These are phyloP conservation scores for Phrynocephalus versicolor DNA, from an alignment of 2,113 vertebrate genomes.

Conservation along the genomic window DNA sequence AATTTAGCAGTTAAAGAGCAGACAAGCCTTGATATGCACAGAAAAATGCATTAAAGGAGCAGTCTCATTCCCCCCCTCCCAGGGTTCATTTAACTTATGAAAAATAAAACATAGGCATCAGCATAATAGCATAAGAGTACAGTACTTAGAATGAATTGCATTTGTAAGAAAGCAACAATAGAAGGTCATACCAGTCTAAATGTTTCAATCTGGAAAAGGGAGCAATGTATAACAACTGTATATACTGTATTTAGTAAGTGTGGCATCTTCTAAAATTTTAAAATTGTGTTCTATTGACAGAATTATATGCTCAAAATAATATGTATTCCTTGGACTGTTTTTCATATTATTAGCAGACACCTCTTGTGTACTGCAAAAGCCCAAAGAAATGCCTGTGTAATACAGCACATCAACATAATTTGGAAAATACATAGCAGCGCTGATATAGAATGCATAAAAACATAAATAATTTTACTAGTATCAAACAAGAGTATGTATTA, in stretches of 20 bases:
- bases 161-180: not conserved
- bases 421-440: too few species aligned
- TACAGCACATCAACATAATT: not conserved
- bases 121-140: too few species aligned
- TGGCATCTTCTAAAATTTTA: not conserved
- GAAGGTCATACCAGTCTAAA: conserved; percentile 1
- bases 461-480: too few species aligned
- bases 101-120: conserved; percentile 21
- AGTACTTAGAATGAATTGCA: conserved; percentile 6
- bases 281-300: not conserved
- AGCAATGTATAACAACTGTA: not conserved
- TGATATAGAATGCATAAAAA: too few species aligned
- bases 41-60: conserved; percentile 16
- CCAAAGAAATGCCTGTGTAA: not conserved
- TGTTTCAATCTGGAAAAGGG: not conserved
- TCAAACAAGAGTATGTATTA: not conserved
- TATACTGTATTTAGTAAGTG: not conserved
- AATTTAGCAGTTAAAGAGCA: not conserved
- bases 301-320: not conserved
- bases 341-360: conserved; percentile 2
- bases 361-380: not conserved
- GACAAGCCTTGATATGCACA: conserved; percentile 19
- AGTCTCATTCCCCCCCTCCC: not conserved
- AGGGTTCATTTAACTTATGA: not conserved
- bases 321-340: not conserved